Percentiles rank a stretch among this genome's conserved stretches.
Conservation (phyloP, 2,888 invertebrate species). For the Athetis lepigone region DNA sequence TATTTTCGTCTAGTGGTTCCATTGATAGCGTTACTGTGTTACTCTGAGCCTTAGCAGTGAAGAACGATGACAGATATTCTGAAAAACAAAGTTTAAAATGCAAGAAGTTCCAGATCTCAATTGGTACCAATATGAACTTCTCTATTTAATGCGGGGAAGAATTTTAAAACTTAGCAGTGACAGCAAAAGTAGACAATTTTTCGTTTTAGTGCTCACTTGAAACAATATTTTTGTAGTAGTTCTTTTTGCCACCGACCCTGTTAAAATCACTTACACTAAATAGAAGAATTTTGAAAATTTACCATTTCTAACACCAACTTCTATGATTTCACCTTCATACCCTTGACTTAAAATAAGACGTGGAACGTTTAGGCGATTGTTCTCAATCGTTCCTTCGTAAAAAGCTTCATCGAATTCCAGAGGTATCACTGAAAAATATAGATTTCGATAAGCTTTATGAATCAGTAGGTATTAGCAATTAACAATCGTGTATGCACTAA, state of each 20-base stretch:
- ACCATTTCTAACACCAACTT: constrained; percentile 69
- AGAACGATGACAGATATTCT: constrained; percentile 72
- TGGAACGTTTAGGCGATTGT: constrained; percentile 68
- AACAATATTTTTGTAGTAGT: no score
- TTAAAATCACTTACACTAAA: no score
- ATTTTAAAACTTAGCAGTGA: not conserved
- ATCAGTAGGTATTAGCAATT: no score
- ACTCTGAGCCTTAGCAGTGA: constrained; percentile 63
- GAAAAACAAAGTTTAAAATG: constrained; percentile 19
- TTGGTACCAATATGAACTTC: not conserved
- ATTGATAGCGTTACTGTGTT: constrained; percentile 74
- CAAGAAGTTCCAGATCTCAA: not conserved
- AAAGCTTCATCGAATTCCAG: constrained; percentile 73
- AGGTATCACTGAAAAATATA: constrained; percentile 68
- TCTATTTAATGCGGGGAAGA: not conserved
- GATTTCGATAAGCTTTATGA: constrained; percentile 1
- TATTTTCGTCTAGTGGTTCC: constrained; percentile 64
- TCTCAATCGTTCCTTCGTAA: constrained; percentile 75
- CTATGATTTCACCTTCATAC: constrained; percentile 66
- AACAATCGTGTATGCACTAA: no score
- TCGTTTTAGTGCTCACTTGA: no score
- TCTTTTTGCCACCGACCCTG: no score
- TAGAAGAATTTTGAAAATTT: constrained; percentile 29
- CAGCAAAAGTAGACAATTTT: not conserved
- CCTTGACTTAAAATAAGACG: constrained; percentile 73